Evolutionary conservation across 2,888 invertebrate genomes (phyloP).

Genomic region (Hecatera dysodea): DNA sequence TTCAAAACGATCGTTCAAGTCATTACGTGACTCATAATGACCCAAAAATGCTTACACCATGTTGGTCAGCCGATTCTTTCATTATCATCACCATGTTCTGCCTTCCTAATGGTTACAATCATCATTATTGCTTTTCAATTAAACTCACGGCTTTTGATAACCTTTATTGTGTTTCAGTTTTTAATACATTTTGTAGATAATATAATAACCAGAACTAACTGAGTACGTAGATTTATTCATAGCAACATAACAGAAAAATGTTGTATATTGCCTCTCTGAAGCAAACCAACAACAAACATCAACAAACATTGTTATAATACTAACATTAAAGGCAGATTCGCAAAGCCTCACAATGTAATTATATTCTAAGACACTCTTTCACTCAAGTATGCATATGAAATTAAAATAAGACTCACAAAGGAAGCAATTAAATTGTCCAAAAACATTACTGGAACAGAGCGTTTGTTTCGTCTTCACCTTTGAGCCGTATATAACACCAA

Average conservation of each 20-base stretch:
- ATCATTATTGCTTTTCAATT: conserved; percentile 63
- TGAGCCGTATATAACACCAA: conserved; percentile 75
- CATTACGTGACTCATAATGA: conserved; percentile 35
- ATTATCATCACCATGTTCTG: conserved; percentile 41
- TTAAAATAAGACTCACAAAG: conserved; percentile 70
- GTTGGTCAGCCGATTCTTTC: conserved; percentile 37
- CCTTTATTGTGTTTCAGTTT: conserved; percentile 1
- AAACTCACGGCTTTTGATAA: conserved; percentile 7
- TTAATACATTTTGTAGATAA: background rate
- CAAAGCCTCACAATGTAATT: conserved; percentile 60
- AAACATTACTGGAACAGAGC: conserved; percentile 70
- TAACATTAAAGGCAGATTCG: conserved; percentile 48
- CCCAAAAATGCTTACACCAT: conserved; percentile 19
- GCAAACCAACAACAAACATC: conserved; percentile 15
- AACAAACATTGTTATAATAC: conserved; percentile 32
- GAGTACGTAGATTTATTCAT: background rate
- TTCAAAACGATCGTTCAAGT: conserved; percentile 32
- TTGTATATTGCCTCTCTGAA: background rate
- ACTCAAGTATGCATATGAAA: conserved; percentile 65
- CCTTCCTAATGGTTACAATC: conserved; percentile 66
- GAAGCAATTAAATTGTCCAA: conserved; percentile 75
- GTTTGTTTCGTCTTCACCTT: conserved; percentile 74
- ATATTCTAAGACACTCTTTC: conserved; percentile 58
- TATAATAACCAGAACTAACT: background rate
- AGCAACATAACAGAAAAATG: background rate